Evolutionary conservation across 2,888 invertebrate genomes (phyloP).

Genomic region (Epiblema foenella): DNA sequence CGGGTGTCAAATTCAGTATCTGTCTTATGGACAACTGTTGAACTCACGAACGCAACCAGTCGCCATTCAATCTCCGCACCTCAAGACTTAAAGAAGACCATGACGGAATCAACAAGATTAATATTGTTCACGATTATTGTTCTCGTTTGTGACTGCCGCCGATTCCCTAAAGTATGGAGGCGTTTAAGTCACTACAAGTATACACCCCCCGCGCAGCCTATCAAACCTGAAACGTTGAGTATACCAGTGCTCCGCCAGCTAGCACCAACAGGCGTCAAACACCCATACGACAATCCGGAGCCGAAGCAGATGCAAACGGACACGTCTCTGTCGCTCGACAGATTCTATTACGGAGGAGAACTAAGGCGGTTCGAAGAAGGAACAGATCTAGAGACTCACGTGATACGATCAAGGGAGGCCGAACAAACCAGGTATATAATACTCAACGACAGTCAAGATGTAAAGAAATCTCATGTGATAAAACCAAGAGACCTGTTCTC

Average conservation of each 20-base stretch:
- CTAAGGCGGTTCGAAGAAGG: neutral
- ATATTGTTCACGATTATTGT: neutral
- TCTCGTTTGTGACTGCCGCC: neutral
- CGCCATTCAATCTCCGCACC: neutral
- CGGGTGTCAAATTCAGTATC: conserved; percentile 5
- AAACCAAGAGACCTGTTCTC: too few species aligned
- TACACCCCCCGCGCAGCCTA: neutral
- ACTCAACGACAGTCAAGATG: too few species aligned
- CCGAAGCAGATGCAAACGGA: neutral
- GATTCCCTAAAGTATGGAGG: neutral
- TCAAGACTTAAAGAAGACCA: neutral
- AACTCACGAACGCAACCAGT: neutral
- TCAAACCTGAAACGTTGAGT: too few species aligned
- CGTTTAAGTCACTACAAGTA: too few species aligned
- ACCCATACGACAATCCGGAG: too few species aligned
- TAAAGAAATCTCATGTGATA: too few species aligned
- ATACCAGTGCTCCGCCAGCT: neutral
- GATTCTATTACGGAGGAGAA: neutral
- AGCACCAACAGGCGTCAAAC: neutral
- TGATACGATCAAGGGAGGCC: neutral
- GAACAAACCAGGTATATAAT: too few species aligned
- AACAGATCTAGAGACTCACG: neutral
- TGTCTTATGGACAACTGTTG: conserved; percentile 7
- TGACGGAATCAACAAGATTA: neutral
- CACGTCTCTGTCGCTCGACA: neutral